A percentile compares a stretch with the other conserved stretches of the same genome.
Evolutionary conservation across 2,888 invertebrate species (phyloP).

Genomic region (Agapetus fuscipes): DNA sequence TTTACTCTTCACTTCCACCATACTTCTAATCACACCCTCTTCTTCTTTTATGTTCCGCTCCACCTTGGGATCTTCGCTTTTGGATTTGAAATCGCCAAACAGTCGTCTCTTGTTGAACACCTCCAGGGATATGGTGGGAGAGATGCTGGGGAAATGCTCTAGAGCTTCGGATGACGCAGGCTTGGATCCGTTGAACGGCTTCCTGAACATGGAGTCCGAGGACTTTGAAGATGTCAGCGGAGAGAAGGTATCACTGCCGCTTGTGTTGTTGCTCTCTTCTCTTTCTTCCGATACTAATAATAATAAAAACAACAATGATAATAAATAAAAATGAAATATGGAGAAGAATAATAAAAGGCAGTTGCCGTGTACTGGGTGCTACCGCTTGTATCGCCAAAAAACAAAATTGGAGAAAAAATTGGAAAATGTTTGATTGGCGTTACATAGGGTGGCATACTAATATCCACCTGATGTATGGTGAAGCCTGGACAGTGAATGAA

Average conservation of each 20-base stretch:
- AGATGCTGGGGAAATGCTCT: conserved; percentile 22
- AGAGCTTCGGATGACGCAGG: conserved; percentile 29
- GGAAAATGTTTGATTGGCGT: too few species aligned
- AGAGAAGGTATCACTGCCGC: conserved; percentile 15
- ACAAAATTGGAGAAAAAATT: too few species aligned
- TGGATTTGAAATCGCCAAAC: conserved; percentile 17
- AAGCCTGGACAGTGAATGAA: too few species aligned
- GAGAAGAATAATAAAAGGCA: too few species aligned
- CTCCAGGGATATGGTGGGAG: conserved; percentile 25
- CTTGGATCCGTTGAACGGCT: conserved; percentile 35
- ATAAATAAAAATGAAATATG: not conserved
- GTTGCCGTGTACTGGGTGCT: too few species aligned
- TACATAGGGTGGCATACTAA: too few species aligned
- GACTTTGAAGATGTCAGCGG: conserved; percentile 16
- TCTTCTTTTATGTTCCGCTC: conserved; percentile 1
- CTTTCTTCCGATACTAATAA: conserved; percentile 39
- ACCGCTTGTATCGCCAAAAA: too few species aligned
- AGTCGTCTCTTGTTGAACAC: conserved; percentile 19
- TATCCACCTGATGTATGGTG: too few species aligned
- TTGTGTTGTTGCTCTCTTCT: conserved; percentile 27
- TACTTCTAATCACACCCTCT: too few species aligned
- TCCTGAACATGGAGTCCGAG: conserved; percentile 23
- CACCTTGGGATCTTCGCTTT: conserved; percentile 13
- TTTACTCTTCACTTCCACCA: too few species aligned
- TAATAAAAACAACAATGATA: conserved; percentile 3